Percentiles rank a stretch among this genome's conserved stretches.
Conservation (phyloP, 2,797 vertebrate species). For the Enteromius paludinosus region DNA sequence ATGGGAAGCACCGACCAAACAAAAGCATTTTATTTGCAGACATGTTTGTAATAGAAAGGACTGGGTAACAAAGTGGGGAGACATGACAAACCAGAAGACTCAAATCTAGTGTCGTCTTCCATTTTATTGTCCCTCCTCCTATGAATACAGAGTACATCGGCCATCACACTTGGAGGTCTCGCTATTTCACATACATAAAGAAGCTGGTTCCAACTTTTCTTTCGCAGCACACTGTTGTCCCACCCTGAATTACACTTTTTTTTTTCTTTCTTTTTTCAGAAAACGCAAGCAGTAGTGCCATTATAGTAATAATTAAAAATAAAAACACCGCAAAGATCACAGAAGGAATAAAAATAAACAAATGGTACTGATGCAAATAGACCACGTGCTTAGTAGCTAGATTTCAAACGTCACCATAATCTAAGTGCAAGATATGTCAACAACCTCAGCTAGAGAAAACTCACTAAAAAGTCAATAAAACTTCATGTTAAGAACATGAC, state of each 20-base stretch:
- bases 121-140: constrained; percentile 37
- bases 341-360: constrained; percentile 47
- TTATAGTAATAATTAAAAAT: constrained; percentile 34
- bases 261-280: constrained; percentile 4
- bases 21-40: constrained; percentile 83
- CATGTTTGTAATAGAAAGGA: constrained; percentile 74
- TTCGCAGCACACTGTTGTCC: constrained; percentile 12
- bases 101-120: constrained; percentile 29
- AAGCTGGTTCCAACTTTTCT: constrained; percentile 13
- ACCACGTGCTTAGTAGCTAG: constrained; percentile 71
- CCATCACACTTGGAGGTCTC: constrained; percentile 31
- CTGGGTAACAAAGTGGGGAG: constrained; percentile 69
- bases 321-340: constrained; percentile 62
- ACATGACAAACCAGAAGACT: constrained; percentile 30
- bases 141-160: constrained; percentile 32
- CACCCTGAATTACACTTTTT: constrained; percentile 31
- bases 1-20: constrained; percentile 67
- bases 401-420: constrained; percentile 69
- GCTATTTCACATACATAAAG: constrained; percentile 19
- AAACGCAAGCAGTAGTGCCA: constrained; percentile 52
- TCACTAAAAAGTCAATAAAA: constrained; percentile 53
- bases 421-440: constrained; percentile 75
- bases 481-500: constrained; percentile 43
- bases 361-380: constrained; percentile 65
- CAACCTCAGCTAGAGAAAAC: constrained; percentile 66